A percentile compares a stretch with the other conserved stretches of the same genome.
These are phyloP conservation scores for Laothoe populi DNA, from an alignment of 2,888 invertebrate species.

Conservation along the genomic window DNA sequence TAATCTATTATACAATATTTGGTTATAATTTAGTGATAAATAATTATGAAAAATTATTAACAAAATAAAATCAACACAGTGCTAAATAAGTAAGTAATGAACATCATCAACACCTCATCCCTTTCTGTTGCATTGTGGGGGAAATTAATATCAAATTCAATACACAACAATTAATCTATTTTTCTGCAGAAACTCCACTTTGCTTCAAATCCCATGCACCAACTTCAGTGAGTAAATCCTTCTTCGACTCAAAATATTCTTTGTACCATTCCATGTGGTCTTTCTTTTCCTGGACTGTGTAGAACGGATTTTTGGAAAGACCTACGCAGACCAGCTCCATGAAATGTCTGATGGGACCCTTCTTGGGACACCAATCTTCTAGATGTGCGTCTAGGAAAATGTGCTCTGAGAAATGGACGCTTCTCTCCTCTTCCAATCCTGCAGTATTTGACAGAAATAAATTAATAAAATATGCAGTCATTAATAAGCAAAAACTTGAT, in stretches of 20 bases:
- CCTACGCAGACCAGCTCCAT: constrained; percentile 98
- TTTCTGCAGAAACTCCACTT: constrained; percentile 44
- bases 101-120: too few relatives aligned
- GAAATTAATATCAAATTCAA: too few relatives aligned
- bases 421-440: constrained; percentile 88
- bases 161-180: constrained; percentile 40
- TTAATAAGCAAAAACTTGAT: too few relatives aligned
- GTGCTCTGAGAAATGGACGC: constrained; percentile 95
- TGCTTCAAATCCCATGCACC: constrained; percentile 82
- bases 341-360: constrained; percentile 96
- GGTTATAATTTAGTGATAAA: too few relatives aligned
- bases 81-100: too few relatives aligned
- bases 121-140: too few relatives aligned
- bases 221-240: constrained; percentile 87
- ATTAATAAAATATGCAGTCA: too few relatives aligned
- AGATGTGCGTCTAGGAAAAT: constrained; percentile 95
- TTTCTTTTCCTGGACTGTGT: constrained; percentile 93
- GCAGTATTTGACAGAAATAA: constrained; percentile 35
- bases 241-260: constrained; percentile 94
- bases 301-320: constrained; percentile 96
- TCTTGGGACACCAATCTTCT: constrained; percentile 94
- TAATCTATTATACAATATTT: too few relatives aligned
- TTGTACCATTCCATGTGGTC: constrained; percentile 97
- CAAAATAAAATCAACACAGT: too few relatives aligned
- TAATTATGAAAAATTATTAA: too few relatives aligned